Conservation (phyloP, 2,797 vertebrate genomes). For the Macropodus opercularis region DNA sequence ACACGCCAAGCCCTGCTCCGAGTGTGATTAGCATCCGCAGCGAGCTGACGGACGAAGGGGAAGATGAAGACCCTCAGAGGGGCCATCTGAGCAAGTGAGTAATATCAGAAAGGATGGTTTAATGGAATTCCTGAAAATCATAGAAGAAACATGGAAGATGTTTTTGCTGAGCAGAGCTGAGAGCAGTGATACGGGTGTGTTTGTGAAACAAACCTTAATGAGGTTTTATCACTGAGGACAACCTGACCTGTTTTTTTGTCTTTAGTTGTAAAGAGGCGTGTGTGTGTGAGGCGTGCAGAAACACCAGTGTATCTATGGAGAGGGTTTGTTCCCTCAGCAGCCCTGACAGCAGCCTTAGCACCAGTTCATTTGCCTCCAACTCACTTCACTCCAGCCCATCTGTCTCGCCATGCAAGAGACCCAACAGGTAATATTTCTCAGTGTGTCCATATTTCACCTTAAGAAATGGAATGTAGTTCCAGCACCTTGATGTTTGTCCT, state of each 20-base stretch:
- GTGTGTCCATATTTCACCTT: not conserved
- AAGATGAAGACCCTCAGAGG: constrained; percentile 69
- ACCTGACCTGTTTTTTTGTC: not conserved
- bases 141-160: no score
- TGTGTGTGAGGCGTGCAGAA: constrained; percentile 94
- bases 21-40: constrained; percentile 96
- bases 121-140: no score
- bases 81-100: constrained; percentile 87
- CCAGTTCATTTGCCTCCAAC: constrained; percentile 87
- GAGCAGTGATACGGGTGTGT: no score
- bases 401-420: constrained; percentile 88
- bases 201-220: not conserved
- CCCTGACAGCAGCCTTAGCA: constrained; percentile 96
- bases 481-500: not conserved
- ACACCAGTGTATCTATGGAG: constrained; percentile 90
- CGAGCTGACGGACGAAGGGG: constrained; percentile 88
- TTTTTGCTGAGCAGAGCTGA: no score
- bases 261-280: constrained; percentile 90
- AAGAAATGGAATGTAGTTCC: not conserved
- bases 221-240: not conserved
- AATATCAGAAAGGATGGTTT: not conserved
- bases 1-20: constrained; percentile 90
- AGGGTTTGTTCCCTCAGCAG: constrained; percentile 96
- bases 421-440: constrained; percentile 86
- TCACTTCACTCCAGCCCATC: constrained; percentile 94